Base-by-base conservation (phyloP, 2,113 vertebrate genomes). In the Pituophis catenifer region DNA sequence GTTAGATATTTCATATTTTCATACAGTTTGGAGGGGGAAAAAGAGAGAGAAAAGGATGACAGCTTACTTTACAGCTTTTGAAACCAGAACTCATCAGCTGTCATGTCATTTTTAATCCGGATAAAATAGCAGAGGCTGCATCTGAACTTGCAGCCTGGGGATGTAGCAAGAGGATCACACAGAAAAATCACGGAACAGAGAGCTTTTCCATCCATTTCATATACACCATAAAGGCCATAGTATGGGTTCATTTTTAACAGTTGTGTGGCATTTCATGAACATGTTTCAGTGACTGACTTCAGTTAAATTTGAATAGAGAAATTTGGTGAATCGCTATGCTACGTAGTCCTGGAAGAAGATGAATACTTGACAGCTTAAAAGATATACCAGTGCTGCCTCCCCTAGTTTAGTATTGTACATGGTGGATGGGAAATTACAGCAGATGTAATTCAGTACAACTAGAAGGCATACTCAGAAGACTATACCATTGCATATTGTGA, bases 1-100 rank as follows among this genome's bases (percentile, higher is more conserved):
- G 95, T 98, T 97, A 98, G 95, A 95, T 95, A 96, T 95, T 95
- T 96, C 96, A 93, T 97, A 97, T 97, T 97, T 97, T 95, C 13
- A 0, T 96, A 89, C 93, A 57, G 26, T 97, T 97, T 96, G 93
- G 95, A 94, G 17, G 75, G 75, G 75, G 17, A 9, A 81, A 21
- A 33, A 33, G 33, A 44, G 86, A 29, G 97, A 95, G 70, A 86
- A 44, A 97, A 95, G 70, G 85, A 12, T 97, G 97, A 97, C 95
- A 97, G 97, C 95, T 97, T 97, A 93, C 97, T 97, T 93, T 96
- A 96, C 93, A 96, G 94, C 92, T 93, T 97, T 96, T 94, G 89
- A 97, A 97, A 93, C 92, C 95, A 95, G 94, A 94, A 95, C 94
- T 97, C 93, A 9, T 95, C 96, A 95, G 0, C 92, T 96, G 96